Conservation (phyloP, 2,113 vertebrate genomes). For the Nipponia nippon region DNA sequence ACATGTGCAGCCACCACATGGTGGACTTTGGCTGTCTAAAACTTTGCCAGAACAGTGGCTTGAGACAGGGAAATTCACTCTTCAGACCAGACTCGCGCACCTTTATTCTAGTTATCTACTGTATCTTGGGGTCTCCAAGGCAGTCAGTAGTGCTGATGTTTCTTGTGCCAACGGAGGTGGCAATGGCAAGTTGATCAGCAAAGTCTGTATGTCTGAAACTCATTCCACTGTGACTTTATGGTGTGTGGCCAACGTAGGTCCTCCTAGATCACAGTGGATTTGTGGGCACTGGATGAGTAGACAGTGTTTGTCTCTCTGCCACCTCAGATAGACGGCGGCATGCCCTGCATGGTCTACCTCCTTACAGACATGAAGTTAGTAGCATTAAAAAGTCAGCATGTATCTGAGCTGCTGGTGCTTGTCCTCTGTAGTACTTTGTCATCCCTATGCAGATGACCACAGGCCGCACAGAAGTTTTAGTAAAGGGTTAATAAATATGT, state of each 20-base stretch:
- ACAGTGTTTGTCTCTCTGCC: not conserved
- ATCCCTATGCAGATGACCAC: not conserved
- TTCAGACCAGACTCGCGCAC: not conserved
- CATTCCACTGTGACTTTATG: not conserved
- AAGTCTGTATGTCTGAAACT: not conserved
- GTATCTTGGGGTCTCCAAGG: not conserved
- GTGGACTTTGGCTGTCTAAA: not conserved
- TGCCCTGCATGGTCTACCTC: not conserved
- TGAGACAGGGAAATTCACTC: not conserved
- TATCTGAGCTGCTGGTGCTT: not conserved
- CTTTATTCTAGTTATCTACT: not conserved
- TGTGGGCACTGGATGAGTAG: not conserved
- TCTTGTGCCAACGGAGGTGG: not conserved
- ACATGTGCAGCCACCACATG: not conserved
- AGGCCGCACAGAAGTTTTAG: not conserved
- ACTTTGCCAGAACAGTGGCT: not conserved
- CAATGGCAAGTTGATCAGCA: not conserved
- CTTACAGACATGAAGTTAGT: not conserved
- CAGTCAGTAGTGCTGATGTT: not conserved
- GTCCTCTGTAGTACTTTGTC: not conserved
- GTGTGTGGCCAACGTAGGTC: not conserved
- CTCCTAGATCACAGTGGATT: not conserved
- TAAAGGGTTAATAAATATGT: not conserved
- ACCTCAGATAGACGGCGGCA: accelerated
- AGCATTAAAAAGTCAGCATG: not conserved